Base-by-base conservation (phyloP, 1,140 invertebrate species). In the Temnothorax curvispinosus region DNA sequence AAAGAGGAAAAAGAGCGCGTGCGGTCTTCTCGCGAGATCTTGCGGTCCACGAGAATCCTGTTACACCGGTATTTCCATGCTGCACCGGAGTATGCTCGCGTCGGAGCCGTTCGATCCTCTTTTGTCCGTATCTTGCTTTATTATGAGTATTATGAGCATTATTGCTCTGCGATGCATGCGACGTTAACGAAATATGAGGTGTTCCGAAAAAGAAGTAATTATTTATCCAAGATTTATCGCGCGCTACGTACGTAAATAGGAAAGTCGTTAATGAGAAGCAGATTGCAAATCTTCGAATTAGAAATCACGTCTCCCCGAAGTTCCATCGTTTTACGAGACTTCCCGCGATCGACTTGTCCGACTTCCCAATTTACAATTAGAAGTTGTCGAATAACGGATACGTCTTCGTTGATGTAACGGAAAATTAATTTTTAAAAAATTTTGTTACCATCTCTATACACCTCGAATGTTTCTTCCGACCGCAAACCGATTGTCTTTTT, bases 41-140 rank as follows among this genome's bases (percentile, higher is more conserved):
- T 91, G 88, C 90, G 89, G 90, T 91, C 89, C 90, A 74, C 90
- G 89, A 72, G 88, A 90, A 91, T 91, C 90, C 90, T 91, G 90
- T 91, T 91, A 91, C 90, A 91, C 90, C 90, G 90, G 90, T 91
- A 91, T 91, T 89, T 86, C 88, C 90, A 88, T 65, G 81, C 52
- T 89, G 76, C 86, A 88, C 38, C 87, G 64, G 64, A 65, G 77
- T 13, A 35, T 85, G 58, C 72, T 88, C 74, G 38, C 56, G 41
- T 15, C 50, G n/a, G 50, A 78, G 65, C 7, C n/a, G 9, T 8
- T 11, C 72, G 44, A 84, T 50, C 38, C 67, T 78, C 85, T 60
- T 81, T 90, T 71, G 65, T 84, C 85, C 58, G 41, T 44, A 52
- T 54, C 65, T 89, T 18, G 52, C 41, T 50, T 27, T 27, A 27